These are phyloP conservation scores for Nansenia antarctica DNA, from an alignment of 2,113 vertebrate genomes.

Conservation along the genomic window DNA sequence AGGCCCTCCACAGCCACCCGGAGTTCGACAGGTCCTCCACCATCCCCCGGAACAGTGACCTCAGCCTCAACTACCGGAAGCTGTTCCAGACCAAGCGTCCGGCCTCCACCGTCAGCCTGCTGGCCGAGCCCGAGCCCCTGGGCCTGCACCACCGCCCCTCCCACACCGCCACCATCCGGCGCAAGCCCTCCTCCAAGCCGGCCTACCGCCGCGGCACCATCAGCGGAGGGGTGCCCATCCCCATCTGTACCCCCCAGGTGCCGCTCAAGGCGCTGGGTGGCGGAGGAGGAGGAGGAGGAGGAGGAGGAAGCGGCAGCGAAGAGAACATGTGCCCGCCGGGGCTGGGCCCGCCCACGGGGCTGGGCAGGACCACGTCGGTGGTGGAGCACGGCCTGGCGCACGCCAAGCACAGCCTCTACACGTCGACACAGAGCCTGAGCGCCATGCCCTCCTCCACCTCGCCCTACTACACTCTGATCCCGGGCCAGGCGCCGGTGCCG, in stretches of 20 bases:
- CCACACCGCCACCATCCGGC: conserved; percentile 80
- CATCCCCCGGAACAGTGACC: conserved; percentile 81
- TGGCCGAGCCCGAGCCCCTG: conserved; percentile 66
- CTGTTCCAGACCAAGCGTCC: conserved; percentile 79
- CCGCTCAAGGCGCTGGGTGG: conserved; percentile 56
- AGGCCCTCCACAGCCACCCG: conserved; percentile 66
- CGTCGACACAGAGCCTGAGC: conserved; percentile 79
- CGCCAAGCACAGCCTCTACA: conserved; percentile 59
- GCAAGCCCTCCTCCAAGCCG: conserved; percentile 81
- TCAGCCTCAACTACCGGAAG: conserved; percentile 75
- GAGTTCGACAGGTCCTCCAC: conserved; percentile 83
- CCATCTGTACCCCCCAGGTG: conserved; percentile 80
- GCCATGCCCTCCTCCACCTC: conserved; percentile 59
- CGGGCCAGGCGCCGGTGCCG: conserved; percentile 72
- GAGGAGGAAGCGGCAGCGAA: conserved; percentile 28
- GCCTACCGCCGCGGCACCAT: conserved; percentile 75
- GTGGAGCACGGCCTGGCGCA: conserved; percentile 50
- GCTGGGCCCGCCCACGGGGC: conserved; percentile 19
- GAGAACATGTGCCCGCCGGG: conserved; percentile 42
- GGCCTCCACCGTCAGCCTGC: conserved; percentile 77
- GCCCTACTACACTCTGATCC: conserved; percentile 77
- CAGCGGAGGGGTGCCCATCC: conserved; percentile 79
- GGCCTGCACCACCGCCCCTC: conserved; percentile 48
- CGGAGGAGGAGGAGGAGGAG: conserved; percentile 7
- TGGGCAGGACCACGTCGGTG: conserved; percentile 14